Percentiles rank a stretch among this genome's conserved stretches.
Evolutionary conservation across 2,797 vertebrate genomes (phyloP).

Genomic region (Poecilia wingei): DNA sequence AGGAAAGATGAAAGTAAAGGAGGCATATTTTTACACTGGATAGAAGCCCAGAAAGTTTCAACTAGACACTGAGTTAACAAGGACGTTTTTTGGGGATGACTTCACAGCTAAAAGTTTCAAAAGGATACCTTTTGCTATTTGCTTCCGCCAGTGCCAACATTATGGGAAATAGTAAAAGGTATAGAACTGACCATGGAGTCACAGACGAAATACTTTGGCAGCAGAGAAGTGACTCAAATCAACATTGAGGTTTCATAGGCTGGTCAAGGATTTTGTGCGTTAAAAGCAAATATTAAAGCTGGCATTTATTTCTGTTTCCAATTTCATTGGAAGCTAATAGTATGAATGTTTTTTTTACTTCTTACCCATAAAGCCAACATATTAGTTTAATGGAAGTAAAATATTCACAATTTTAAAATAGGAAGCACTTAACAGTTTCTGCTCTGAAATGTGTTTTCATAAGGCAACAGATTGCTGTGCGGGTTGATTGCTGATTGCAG

Average conservation of each 20-base stretch:
- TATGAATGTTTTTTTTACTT: slow-evolving; percentile 26
- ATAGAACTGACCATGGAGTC: slow-evolving; percentile 55
- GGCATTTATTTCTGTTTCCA: slow-evolving; percentile 60
- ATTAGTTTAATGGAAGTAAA: slow-evolving; percentile 34
- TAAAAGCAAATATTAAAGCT: slow-evolving; percentile 62
- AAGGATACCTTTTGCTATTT: slow-evolving; percentile 66
- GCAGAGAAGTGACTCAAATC: slow-evolving; percentile 1
- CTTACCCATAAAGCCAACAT: slow-evolving; percentile 27
- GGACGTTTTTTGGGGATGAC: slow-evolving; percentile 64
- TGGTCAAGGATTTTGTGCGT: slow-evolving; percentile 45
- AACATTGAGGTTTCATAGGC: slow-evolving; percentile 38
- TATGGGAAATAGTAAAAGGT: slow-evolving; percentile 73
- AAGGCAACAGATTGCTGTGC: slow-evolving; percentile 50
- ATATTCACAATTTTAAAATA: slow-evolving; percentile 28
- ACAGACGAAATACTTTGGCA: slow-evolving; percentile 58
- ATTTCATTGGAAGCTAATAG: slow-evolving; percentile 53
- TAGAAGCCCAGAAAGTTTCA: slow-evolving; percentile 59
- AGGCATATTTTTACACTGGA: slow-evolving; percentile 70
- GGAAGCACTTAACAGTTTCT: slow-evolving; percentile 30
- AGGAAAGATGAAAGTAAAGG: slow-evolving; percentile 67
- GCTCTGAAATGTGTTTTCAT: slow-evolving; percentile 63
- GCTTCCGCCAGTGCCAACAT: slow-evolving; percentile 54
- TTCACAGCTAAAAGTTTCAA: slow-evolving; percentile 63
- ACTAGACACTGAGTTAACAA: slow-evolving; percentile 58
- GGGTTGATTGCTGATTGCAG: slow-evolving; percentile 73